These are phyloP conservation scores for Gibbula magus DNA, from an alignment of 2,888 invertebrate genomes.

Conservation along the genomic window DNA sequence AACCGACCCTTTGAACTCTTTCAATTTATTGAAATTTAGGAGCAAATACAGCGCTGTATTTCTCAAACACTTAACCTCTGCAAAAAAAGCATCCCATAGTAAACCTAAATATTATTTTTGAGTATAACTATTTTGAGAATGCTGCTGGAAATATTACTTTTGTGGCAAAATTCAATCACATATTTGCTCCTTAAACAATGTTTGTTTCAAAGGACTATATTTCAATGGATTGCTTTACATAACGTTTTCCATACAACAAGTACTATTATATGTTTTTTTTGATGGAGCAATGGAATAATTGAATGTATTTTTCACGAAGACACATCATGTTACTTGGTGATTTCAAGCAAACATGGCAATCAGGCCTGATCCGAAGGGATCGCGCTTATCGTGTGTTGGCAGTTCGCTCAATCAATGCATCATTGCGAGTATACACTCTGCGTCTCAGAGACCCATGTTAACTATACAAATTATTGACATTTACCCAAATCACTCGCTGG, in stretches of 20 bases:
- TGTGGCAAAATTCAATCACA: no score
- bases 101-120: background rate
- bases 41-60: no score
- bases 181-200: no score
- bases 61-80: background rate
- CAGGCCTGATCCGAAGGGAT: background rate
- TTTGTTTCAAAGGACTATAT: no score
- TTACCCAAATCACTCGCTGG: constrained; percentile 13
- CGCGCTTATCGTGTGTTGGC: background rate
- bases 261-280: background rate
- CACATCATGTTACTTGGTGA: background rate
- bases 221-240: no score
- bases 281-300: background rate
- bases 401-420: background rate
- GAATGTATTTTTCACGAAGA: background rate
- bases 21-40: no score
- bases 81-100: no score
- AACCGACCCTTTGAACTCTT: no score
- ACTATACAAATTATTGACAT: constrained; percentile 20
- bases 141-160: no score
- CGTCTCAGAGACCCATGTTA: background rate
- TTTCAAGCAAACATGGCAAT: background rate
- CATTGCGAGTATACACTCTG: background rate
- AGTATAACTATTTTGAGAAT: no score
- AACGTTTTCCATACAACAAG: background rate